phyloP scores from a whole-genome alignment of 35 echinoderm and acorn worm genomes.

The Nesometra sesokonis region DNA sequence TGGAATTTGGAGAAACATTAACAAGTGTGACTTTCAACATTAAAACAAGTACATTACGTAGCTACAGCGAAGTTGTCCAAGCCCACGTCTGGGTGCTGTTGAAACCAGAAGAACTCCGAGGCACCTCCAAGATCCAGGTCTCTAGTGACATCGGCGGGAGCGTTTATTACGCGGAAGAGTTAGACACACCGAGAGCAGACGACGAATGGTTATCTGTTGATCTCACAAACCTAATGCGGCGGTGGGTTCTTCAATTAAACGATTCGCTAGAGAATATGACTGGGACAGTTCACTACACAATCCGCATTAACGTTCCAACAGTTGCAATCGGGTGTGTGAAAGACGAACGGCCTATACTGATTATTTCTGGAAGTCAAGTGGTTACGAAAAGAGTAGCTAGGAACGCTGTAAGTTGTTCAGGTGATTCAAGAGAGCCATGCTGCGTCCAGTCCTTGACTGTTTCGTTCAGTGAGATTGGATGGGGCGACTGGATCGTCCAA shows the following conservation, averaged over 20 bases:
- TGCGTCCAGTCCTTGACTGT: background rate
- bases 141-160: background rate
- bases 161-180: background rate
- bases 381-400: background rate
- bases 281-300: background rate
- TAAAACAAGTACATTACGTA: background rate
- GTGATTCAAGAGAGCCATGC: background rate
- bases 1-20: background rate
- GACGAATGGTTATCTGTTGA: background rate
- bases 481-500: background rate
- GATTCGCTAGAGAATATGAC: background rate
- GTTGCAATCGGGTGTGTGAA: background rate
- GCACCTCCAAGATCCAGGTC: background rate
- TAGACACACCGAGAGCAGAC: background rate
- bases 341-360: background rate
- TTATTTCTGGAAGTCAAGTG: background rate
- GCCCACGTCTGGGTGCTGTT: background rate
- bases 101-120: background rate
- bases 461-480: background rate
- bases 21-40: background rate
- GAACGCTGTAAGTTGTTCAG: background rate
- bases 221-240: background rate
- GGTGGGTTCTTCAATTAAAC: background rate
- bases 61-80: background rate
- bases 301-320: background rate